A percentile compares a stretch with the other conserved stretches of the same genome.
These are phyloP conservation scores for Drosophila neonasuta DNA, from an alignment of 2,888 invertebrate genomes.

Conservation along the genomic window DNA sequence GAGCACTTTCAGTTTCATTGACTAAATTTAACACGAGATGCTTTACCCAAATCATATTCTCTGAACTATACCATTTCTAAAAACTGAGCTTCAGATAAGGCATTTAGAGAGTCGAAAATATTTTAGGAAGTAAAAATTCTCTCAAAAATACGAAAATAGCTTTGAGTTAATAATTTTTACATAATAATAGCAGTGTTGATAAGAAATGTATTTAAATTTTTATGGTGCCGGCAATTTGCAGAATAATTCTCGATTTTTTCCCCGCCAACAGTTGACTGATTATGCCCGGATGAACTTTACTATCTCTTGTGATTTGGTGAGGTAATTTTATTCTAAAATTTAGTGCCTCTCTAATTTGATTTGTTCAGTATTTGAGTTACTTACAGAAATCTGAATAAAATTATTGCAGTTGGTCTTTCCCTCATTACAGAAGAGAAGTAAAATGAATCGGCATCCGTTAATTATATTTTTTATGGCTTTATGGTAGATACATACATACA, in stretches of 20 bases:
- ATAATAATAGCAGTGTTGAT: neutral
- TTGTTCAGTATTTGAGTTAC: too few relatives aligned
- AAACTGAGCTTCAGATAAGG: neutral
- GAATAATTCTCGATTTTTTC: neutral
- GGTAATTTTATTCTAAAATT: neutral
- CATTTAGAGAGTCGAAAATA: neutral
- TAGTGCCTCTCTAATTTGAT: too few relatives aligned
- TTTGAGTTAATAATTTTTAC: neutral
- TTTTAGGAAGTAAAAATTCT: neutral
- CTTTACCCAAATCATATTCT: conserved; percentile 5
- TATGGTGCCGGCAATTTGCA: neutral
- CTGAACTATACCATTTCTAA: neutral
- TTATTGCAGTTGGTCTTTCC: too few relatives aligned
- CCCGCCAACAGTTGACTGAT: neutral
- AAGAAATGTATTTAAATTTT: neutral
- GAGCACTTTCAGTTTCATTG: conserved; percentile 70
- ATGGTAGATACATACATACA: too few relatives aligned
- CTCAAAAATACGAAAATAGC: neutral
- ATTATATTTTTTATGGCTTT: too few relatives aligned
- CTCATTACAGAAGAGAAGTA: too few relatives aligned
- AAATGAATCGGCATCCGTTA: too few relatives aligned
- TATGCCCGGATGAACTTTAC: neutral
- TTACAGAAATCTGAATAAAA: too few relatives aligned
- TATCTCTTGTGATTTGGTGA: neutral
- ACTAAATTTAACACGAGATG: conserved; percentile 25